These are phyloP conservation scores for Apoderus coryli DNA, from an alignment of 2,888 invertebrate species.

Conservation along the genomic window DNA sequence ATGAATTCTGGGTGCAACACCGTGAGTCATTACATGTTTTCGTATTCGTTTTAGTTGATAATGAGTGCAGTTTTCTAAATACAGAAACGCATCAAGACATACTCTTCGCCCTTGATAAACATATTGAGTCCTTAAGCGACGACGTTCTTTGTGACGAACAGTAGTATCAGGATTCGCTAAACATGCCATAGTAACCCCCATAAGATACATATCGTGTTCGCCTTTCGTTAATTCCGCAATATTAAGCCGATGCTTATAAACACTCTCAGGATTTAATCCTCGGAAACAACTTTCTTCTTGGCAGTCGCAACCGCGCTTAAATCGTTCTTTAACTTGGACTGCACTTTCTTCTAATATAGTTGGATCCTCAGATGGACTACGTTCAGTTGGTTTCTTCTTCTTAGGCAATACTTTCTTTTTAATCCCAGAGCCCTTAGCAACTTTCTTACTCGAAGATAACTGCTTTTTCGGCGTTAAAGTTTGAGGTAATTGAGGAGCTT, in stretches of 20 bases:
- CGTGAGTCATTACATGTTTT: conserved; percentile 65
- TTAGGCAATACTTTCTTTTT: conserved; percentile 29
- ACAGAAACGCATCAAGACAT: conserved; percentile 63
- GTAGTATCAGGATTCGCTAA: conserved; percentile 60
- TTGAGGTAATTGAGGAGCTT: conserved; percentile 15
- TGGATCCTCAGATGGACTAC: conserved; percentile 30
- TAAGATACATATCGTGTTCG: conserved; percentile 72
- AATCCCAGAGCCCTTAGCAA: conserved; percentile 31
- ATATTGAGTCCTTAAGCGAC: conserved; percentile 58
- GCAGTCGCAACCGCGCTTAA: conserved; percentile 61
- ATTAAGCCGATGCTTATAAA: conserved; percentile 60
- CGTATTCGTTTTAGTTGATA: conserved; percentile 64
- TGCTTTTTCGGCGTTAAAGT: conserved; percentile 11
- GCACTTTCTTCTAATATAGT: conserved; percentile 58
- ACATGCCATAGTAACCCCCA: conserved; percentile 75
- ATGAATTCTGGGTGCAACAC: conserved; percentile 62
- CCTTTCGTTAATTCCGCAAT: conserved; percentile 68
- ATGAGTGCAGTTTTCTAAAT: conserved; percentile 65
- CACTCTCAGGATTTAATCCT: conserved; percentile 58
- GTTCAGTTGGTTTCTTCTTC: conserved; percentile 38
- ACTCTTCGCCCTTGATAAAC: conserved; percentile 65
- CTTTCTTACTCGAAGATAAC: conserved; percentile 23
- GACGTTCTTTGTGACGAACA: conserved; percentile 54
- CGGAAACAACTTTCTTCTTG: conserved; percentile 61
- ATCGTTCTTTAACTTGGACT: conserved; percentile 50